These are phyloP conservation scores for Babyrousa celebensis DNA, from an alignment of 2,797 vertebrate genomes.

Conservation along the genomic window DNA sequence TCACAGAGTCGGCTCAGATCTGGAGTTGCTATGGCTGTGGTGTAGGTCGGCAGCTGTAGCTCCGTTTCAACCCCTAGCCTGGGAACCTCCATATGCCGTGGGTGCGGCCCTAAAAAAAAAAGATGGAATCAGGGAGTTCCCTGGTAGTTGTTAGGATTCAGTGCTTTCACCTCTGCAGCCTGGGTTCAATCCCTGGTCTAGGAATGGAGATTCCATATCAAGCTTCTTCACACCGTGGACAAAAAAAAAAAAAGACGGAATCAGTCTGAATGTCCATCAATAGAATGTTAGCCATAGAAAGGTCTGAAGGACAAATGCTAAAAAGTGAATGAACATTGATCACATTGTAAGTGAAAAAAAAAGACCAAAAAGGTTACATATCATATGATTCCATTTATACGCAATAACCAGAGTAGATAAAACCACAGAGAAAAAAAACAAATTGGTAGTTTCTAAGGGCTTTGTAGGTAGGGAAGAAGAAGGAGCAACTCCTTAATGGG, in stretches of 20 bases:
- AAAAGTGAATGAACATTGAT: background rate
- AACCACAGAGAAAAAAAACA: background rate
- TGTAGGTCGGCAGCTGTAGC: too few relatives aligned
- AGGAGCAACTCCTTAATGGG: background rate
- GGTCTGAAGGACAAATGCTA: background rate
- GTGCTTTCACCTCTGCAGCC: too few relatives aligned
- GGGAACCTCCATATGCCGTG: too few relatives aligned
- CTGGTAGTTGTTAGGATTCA: too few relatives aligned
- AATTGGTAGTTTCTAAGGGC: background rate
- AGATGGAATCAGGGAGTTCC: background rate
- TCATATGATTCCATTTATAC: background rate
- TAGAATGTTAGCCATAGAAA: background rate
- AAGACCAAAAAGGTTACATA: background rate
- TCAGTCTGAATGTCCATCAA: background rate
- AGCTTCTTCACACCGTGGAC: too few relatives aligned
- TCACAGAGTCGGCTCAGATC: too few relatives aligned
- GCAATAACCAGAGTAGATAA: background rate
- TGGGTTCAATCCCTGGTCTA: too few relatives aligned
- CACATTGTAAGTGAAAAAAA: background rate
- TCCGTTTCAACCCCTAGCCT: too few relatives aligned
- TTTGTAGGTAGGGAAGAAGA: background rate
- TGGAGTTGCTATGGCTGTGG: too few relatives aligned
- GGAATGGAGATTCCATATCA: too few relatives aligned
- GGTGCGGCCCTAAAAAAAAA: too few relatives aligned
- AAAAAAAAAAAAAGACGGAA: background rate